These are phyloP conservation scores for Gambusia holbrooki DNA, from an alignment of 2,113 vertebrate species.

Conservation along the genomic window DNA sequence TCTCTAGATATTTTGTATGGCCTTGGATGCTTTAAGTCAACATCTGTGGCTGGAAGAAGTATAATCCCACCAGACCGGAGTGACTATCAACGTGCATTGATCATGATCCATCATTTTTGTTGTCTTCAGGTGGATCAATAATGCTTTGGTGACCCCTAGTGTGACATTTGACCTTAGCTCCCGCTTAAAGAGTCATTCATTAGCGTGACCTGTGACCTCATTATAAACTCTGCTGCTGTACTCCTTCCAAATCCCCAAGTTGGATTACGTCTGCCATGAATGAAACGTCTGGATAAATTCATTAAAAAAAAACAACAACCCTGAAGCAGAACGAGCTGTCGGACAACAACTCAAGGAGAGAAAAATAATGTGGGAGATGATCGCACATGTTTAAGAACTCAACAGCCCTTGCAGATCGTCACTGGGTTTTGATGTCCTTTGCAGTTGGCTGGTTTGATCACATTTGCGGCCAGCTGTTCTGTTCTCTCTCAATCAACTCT, in stretches of 20 bases:
- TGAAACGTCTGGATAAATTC: background rate
- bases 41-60: background rate
- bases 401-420: conserved; percentile 20
- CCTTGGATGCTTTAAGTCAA: background rate
- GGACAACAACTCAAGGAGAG: background rate
- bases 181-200: conserved; percentile 25
- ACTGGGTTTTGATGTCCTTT: conserved; percentile 7
- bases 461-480: conserved; percentile 50
- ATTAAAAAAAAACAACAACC: background rate
- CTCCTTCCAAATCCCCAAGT: background rate
- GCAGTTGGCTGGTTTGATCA: conserved; percentile 34
- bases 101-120: conserved; percentile 3
- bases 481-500: conserved; percentile 30
- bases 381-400: conserved; percentile 4
- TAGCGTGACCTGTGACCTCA: conserved; percentile 48
- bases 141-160: conserved; percentile 7
- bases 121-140: conserved; percentile 17
- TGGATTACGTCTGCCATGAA: background rate
- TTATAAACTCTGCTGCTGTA: conserved; percentile 26
- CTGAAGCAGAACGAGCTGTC: background rate
- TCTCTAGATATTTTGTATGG: background rate
- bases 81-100: background rate
- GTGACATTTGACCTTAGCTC: conserved; percentile 23
- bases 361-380: conserved; percentile 7
- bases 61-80: background rate